Base-by-base conservation (phyloP, 2,888 invertebrate genomes). In the Drosophila vallismaia region DNA sequence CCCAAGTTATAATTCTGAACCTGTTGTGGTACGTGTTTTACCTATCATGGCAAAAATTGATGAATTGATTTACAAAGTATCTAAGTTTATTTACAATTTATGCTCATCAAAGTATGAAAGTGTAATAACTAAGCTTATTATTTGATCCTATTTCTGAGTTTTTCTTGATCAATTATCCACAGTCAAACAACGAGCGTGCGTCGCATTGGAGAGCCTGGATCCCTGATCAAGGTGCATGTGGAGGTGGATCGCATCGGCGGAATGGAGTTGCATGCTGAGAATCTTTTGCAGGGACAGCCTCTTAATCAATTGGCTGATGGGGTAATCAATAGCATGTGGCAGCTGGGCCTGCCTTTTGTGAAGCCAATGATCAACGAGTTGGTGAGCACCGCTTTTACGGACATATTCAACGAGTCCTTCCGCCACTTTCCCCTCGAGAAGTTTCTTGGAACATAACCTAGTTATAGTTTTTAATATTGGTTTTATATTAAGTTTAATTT, bases 301-400 rank as follows among this genome's bases (percentile, higher is more conserved):
- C 91, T 96, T 53, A 95, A 91, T 74, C 88, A 93, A 71, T 92
- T 96, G 74, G 91, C 96, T 48, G 96, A 96, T 89, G 93, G 94
- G 49, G 92, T 97, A 40, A 97, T 97, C 88, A 97, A 97, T 90
- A 94, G 94, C 12, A 94, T 95, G 29, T 97, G 97, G 97, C 95
- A 95, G 82, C 94, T 96, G 0, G 96, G 96, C 31, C 95, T 97
- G 86, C 94, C 95, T 1, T 92, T 96, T 42, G 93, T 96, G 55
- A 93, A 94, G 69, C 95, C 96, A 0, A 92, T 96, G 52, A 96
- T 97, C 85, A 96, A 96, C 91, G 96, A 97, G 89, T 92, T 97
- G 67, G 96, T 97, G 71, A 95, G 96, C 89, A 95, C 94, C 0
- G 96, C 95, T 5, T 97, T 97, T 90, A 96, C 96, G 0, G 95